Evolutionary conservation across 1,140 invertebrate genomes (phyloP), one percentile per base, ranked within the genome.

Genomic region (Agrilus planipennis): DNA sequence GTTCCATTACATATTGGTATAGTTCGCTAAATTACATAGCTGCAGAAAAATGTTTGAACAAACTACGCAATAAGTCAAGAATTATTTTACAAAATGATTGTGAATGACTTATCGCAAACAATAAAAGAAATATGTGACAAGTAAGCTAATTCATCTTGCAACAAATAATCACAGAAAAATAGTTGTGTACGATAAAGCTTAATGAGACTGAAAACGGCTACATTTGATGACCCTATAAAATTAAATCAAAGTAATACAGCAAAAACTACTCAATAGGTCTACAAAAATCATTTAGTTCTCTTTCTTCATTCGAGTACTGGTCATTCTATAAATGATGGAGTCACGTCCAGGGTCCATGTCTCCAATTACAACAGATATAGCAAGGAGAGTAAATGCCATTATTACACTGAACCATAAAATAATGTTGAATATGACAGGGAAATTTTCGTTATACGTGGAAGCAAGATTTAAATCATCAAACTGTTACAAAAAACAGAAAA

Each of bases 251-350:
- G n/a, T n/a, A n/a, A n/a, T n/a, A n/a, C n/a, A n/a, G n/a, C n/a
- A n/a, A n/a, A n/a, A n/a, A n/a, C n/a, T 35, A 35, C 34, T 19
- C 25, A 21, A 21, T 35, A 35, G 19, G 36, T 38, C 21, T 42
- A 29, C 7, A 31, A 35, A 30, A 14, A 47, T 14, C 40, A 50
- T 57, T 80, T 85, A 93, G 61, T 91, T 89, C 47, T 97, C 92
- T 65, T 95, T 96, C 76, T 96, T 96, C 76, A 94, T 89, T 50
- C 89, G 72, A 46, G 88, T 92, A 52, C 83, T 91, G 5, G 92
- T 96, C 88, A 96, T 94, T 51, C 92, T 76, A 65, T 97, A 98
- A 61, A 97, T 96, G 53, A 97, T 91, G 23, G 91, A 96, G 65
- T 97, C 92, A 44, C 89, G 74, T 44, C 92, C 93, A 31, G 92